Percentiles rank a stretch among this genome's conserved stretches.
phyloP scores from a whole-genome alignment of 1,140 invertebrate genomes.

The Hestina assimilis region DNA sequence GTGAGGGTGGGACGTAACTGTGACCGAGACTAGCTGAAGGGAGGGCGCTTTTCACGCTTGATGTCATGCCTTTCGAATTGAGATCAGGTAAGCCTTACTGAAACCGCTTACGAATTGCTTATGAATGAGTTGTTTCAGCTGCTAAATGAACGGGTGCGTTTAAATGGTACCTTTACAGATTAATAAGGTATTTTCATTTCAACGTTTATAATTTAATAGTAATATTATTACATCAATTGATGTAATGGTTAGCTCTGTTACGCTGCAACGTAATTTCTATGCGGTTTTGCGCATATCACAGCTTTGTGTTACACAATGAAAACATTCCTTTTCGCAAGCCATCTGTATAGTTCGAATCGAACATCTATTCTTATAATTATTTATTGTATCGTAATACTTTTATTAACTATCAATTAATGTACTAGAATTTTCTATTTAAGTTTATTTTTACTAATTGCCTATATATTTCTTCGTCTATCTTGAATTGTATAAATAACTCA shows the following conservation, averaged over 20 bases:
- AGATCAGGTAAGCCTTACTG: conserved; percentile 66
- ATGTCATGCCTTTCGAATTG: conserved; percentile 70
- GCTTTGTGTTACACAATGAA: too few relatives aligned
- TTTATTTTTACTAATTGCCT: too few relatives aligned
- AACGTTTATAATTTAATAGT: not conserved
- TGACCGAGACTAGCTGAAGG: conserved; percentile 46
- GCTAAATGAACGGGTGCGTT: not conserved
- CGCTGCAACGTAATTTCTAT: not conserved
- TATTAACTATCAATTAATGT: too few relatives aligned
- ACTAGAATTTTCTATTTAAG: too few relatives aligned
- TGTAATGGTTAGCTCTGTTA: not conserved
- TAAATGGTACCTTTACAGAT: not conserved
- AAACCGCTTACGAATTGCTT: conserved; percentile 18
- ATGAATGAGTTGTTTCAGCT: conserved; percentile 5
- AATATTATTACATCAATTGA: not conserved
- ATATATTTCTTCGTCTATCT: too few relatives aligned
- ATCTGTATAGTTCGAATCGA: too few relatives aligned
- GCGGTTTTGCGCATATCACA: not conserved
- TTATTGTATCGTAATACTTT: too few relatives aligned
- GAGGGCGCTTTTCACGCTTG: conserved; percentile 63
- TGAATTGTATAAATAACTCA: too few relatives aligned
- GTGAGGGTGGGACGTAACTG: conserved; percentile 41
- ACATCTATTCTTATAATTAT: too few relatives aligned
- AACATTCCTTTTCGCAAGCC: too few relatives aligned
- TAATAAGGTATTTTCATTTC: not conserved